Base-by-base conservation (phyloP, 2,888 invertebrate species). In the Omphaloscelis lunosa region DNA sequence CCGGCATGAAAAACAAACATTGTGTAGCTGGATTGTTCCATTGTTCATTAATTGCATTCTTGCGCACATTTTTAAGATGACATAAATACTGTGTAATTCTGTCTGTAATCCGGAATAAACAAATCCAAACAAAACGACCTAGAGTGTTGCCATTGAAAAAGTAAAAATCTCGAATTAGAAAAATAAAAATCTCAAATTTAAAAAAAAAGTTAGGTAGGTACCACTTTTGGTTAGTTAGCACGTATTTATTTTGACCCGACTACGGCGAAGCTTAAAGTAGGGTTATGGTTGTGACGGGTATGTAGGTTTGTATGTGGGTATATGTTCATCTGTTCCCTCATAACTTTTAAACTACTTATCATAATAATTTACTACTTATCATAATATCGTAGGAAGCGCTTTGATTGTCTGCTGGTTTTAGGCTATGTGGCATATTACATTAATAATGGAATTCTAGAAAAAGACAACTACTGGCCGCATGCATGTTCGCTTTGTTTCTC, bases 71-170 rank as follows among this genome's bases (percentile, higher is more conserved):
- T 79, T 59, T 59, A 59, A 61, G 79, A 81, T 75, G 20, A 34
- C 65, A 20, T 59, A 41, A 65, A 80, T 65, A 51, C 34, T 58
- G 65, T 41, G 58, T 58, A 41, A 34, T 51, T 41, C 41, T 17
- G 11, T 0, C 34, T 27, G 27, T 39, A 74, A 75, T 74, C 58
- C 48, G 45, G 34, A 51, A 45, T 65, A 59, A 65, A 74, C 61
- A 51, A 68, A 59, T 20, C 48, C 48, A 76, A 75, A 75, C 77
- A 78, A 73, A 72, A 66, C 23, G 2, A 15, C 23, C 2, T 29
- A 15, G 0, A 72, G 39, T 68, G 82, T 75, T 79, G 79, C 81
- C 81, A 79, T 20, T 48, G 29, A 63, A 48, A 56, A 68, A 12
- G 11, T 12, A 7, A 39, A 68, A 53, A 7, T 53, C 7, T 39